Evolutionary conservation across 2,888 invertebrate species (phyloP), one percentile per base, ranked within the genome.

Genomic region (Hymenopus coronatus): DNA sequence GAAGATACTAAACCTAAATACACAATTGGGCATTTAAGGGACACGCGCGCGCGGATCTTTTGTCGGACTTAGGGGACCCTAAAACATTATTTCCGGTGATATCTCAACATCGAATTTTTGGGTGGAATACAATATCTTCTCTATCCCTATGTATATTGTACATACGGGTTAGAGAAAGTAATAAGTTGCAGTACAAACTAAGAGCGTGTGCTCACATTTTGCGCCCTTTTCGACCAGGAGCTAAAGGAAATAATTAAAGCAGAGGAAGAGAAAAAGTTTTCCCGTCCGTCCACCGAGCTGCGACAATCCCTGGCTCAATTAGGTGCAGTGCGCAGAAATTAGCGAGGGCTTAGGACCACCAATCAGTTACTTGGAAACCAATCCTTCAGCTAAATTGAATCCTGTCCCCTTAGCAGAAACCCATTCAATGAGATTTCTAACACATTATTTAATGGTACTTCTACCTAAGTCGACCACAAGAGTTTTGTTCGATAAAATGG

Each of bases 321-420:
- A 70, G 54, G 54, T 70, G 20, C 25, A 70, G 54, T 8, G 3
- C 6, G 25, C 54, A 70, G 54, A 70, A 70, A 70, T 70, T 70
- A 70, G 54, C 54, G 25, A 70, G 25, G 54, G 54, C 20, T 70
- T 70, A 70, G 54, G 4, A 33, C 40, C 46, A 20, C n/a, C 84
- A 84, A 84, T 84, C 84, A 84, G 84, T 84, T n/a, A 40, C 33
- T 70, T 84, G 33, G 84, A 84, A 84, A n/a, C 40, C 40, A 84
- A 84, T 84, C 84, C 84, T 25, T 27, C 84, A 84, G 40, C 84
- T 40, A 84, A 84, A 84, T 84, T 84, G 84, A 84, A 84, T 84
- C 54, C 54, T 20, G 54, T 70, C 54, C 54, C 20, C 20, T 2
- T 6, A 70, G 15, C 20, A 70, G 54, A 20, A 70, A 70, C 20